These are phyloP conservation scores for Periophthalmus magnuspinnatus DNA, from an alignment of 2,797 vertebrate species.

Conservation along the genomic window DNA sequence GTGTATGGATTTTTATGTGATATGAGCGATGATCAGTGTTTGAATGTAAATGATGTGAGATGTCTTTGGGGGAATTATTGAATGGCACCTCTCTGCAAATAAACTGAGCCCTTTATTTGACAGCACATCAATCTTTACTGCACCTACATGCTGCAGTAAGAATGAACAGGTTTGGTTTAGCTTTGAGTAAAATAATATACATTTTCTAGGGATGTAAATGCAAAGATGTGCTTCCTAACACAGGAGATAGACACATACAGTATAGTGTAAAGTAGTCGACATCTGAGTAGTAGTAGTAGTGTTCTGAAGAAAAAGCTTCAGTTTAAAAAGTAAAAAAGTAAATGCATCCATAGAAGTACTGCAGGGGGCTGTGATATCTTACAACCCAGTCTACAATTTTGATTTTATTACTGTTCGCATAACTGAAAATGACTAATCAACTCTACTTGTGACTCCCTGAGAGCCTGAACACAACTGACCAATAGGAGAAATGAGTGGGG, in stretches of 20 bases:
- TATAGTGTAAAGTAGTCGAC: too few species aligned
- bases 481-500: background rate
- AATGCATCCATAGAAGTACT: too few species aligned
- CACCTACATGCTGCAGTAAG: constrained; percentile 8
- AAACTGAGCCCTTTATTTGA: constrained; percentile 59
- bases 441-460: background rate
- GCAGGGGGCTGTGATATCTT: background rate
- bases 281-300: too few species aligned
- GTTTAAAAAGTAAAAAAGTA: too few species aligned
- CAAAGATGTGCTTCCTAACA: too few species aligned
- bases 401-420: too few species aligned
- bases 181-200: background rate
- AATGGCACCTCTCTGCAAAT: constrained; percentile 46
- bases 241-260: too few species aligned
- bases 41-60: constrained; percentile 74
- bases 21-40: constrained; percentile 68
- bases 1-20: constrained; percentile 75
- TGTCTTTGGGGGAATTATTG: constrained; percentile 62
- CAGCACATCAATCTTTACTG: constrained; percentile 49
- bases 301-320: too few species aligned
- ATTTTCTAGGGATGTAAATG: background rate
- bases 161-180: background rate
- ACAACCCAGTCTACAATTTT: background rate
- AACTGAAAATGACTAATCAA: background rate
- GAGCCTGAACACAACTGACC: background rate